phyloP scores from a whole-genome alignment of 2,888 invertebrate genomes.

The Drosophila subquinaria region DNA sequence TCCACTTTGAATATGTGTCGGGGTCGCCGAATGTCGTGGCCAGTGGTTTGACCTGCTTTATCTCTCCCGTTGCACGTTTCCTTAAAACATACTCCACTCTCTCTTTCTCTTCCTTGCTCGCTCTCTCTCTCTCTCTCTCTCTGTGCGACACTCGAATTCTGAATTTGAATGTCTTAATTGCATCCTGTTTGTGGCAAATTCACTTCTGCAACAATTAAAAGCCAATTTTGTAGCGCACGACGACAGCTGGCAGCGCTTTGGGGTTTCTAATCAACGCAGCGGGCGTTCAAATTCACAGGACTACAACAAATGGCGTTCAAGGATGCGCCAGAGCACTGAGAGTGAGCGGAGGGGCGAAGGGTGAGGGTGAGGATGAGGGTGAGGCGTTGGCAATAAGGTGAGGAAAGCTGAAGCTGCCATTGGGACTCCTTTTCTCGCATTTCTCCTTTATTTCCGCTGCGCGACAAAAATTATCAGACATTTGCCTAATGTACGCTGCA shows the following conservation, averaged over 20 bases:
- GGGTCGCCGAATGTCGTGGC: slow-evolving; percentile 29
- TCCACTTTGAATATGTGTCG: slow-evolving; percentile 62
- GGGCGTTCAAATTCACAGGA: slow-evolving; percentile 31
- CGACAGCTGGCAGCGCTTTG: slow-evolving; percentile 57
- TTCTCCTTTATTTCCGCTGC: slow-evolving; percentile 64
- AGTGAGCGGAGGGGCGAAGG: not conserved
- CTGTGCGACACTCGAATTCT: slow-evolving; percentile 38
- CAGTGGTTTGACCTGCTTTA: slow-evolving; percentile 42
- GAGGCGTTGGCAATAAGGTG: not conserved
- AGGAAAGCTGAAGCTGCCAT: slow-evolving; percentile 5
- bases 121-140: not conserved
- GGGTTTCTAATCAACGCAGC: slow-evolving; percentile 68
- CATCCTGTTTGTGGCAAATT: slow-evolving; percentile 76
- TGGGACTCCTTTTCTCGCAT: slow-evolving; percentile 38
- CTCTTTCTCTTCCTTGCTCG: not conserved
- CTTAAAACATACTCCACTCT: not conserved
- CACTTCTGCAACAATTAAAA: slow-evolving; percentile 75
- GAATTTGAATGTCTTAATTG: slow-evolving; percentile 74
- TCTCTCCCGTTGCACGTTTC: slow-evolving; percentile 51
- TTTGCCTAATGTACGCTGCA: slow-evolving; percentile 37
- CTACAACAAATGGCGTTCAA: not conserved
- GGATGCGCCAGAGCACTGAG: too few relatives aligned
- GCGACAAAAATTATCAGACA: slow-evolving; percentile 52
- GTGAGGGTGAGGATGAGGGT: not conserved
- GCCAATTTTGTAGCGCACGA: slow-evolving; percentile 65